Evolutionary conservation across 2,797 vertebrate species (phyloP).

Genomic region (Sebastes alutus): DNA sequence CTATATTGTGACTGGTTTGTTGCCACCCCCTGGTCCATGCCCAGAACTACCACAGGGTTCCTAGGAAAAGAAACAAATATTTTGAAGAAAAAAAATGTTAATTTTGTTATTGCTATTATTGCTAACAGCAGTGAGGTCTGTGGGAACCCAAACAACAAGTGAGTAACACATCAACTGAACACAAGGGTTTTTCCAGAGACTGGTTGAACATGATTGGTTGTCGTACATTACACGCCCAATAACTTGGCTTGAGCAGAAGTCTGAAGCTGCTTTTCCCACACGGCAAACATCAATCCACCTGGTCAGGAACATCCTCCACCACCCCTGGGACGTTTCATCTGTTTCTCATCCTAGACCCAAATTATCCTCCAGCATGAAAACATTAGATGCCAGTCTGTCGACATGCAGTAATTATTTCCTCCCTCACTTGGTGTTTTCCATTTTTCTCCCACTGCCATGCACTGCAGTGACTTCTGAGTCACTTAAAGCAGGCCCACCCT

Average conservation of each 20-base stretch:
- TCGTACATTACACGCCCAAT: neutral
- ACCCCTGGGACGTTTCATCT: slow-evolving; percentile 15
- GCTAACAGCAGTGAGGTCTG: neutral
- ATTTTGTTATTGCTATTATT: neutral
- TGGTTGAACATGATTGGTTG: neutral
- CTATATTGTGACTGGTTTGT: neutral
- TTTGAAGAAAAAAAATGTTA: neutral
- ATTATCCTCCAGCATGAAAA: slow-evolving; percentile 32
- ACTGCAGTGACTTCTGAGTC: neutral
- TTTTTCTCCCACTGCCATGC: slow-evolving; percentile 24
- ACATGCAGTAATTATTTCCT: slow-evolving; percentile 33
- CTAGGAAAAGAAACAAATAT: neutral
- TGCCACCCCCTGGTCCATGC: neutral
- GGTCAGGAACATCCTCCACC: slow-evolving; percentile 12
- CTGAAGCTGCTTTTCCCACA: slow-evolving; percentile 9
- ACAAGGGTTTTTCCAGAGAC: slow-evolving; percentile 1
- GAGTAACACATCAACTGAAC: neutral
- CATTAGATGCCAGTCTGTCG: slow-evolving; percentile 27
- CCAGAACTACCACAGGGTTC: neutral
- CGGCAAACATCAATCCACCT: neutral
- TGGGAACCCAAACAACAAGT: neutral
- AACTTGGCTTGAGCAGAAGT: neutral
- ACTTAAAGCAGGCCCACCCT: slow-evolving; percentile 18
- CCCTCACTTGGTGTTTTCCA: slow-evolving; percentile 24
- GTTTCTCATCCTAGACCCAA: neutral